Percentiles rank a stretch among this genome's conserved stretches.
phyloP scores from a whole-genome alignment of 2,888 invertebrate species.

The Sesamia inferens region DNA sequence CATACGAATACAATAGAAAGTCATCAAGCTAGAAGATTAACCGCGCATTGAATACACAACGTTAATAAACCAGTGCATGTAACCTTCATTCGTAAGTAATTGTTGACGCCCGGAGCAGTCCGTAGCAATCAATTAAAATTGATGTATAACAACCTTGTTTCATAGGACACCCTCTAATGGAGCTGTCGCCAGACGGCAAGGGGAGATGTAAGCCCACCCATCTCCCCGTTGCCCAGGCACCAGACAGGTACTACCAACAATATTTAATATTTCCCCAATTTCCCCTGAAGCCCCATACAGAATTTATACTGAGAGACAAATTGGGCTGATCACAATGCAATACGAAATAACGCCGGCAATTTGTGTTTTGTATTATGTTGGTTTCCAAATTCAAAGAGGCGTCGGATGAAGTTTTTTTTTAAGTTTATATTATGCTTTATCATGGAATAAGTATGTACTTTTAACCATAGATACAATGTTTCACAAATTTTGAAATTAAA shows the following conservation, averaged over 20 bases:
- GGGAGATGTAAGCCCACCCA: slow-evolving; percentile 60
- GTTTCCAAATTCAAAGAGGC: slow-evolving; percentile 19
- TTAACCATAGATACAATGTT: not conserved
- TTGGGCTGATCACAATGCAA: slow-evolving; percentile 27
- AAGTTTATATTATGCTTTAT: not conserved
- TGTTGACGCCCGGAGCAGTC: slow-evolving; percentile 12
- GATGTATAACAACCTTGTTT: slow-evolving; percentile 26
- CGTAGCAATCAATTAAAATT: slow-evolving; percentile 32
- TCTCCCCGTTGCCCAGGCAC: slow-evolving; percentile 55
- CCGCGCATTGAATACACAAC: not conserved
- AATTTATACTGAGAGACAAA: slow-evolving; percentile 46
- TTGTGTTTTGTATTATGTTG: not conserved
- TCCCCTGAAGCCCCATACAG: slow-evolving; percentile 22
- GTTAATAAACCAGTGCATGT: not conserved
- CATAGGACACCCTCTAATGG: slow-evolving; percentile 30
- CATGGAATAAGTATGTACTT: not conserved
- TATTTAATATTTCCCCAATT: slow-evolving; percentile 13
- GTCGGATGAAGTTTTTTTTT: not conserved
- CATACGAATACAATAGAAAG: not conserved
- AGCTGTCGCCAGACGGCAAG: slow-evolving; percentile 28
- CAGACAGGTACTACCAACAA: slow-evolving; percentile 42
- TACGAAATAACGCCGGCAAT: slow-evolving; percentile 8
- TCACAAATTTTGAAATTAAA: not conserved
- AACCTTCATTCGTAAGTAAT: slow-evolving; percentile 22
- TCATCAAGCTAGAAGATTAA: not conserved